Evolutionary conservation across 2,113 vertebrate species (phyloP), one percentile per base, ranked within the genome.

Genomic region (Octodon degus): DNA sequence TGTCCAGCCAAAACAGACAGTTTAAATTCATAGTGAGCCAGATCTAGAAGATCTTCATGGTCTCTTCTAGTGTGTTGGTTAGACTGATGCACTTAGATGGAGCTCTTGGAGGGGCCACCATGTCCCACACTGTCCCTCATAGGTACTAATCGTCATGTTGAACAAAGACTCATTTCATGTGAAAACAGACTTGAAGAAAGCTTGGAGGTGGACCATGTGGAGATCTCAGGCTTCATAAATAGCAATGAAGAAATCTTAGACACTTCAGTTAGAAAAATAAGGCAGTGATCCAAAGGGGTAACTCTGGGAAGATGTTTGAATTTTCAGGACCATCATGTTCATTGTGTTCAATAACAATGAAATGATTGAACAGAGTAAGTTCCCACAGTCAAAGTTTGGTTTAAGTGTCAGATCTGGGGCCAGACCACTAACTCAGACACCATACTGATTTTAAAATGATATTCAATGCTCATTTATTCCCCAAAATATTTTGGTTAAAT

Each of bases 401-500:
- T 55, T 90, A 50, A 50, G 27, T 90, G 58, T 96, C 86, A 86
- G 89, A 58, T 79, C 67, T 34, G 24, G 53, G 87, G 88, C 94
- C 94, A 86, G 95, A 70, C 60, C 91, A 67, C 87, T 60, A 19
- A 63, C 55, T 89, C 34, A 32, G 86, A 91, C 32, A 77, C 77
- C 95, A 58, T 22, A 65, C 81, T 0, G 67, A 62, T 88, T 97
- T 92, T 60, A 93, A 94, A 93, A 86, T 74, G 70, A 27, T 67
- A 40, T 89, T 89, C 76, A 84, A 22, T 86, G 86, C 89, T 96
- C 62, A 55, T 68, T 65, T 89, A 34, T 85, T 90, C 16, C 27
- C 43, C 70, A 40, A 60, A 94, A 96, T 96, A 95, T 93, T 97
- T 94, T 97, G 65, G 95, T 90, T 70, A 65, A 82, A 32, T 96